phyloP scores from a whole-genome alignment of 2,888 invertebrate species.

The Papilio demoleus region DNA sequence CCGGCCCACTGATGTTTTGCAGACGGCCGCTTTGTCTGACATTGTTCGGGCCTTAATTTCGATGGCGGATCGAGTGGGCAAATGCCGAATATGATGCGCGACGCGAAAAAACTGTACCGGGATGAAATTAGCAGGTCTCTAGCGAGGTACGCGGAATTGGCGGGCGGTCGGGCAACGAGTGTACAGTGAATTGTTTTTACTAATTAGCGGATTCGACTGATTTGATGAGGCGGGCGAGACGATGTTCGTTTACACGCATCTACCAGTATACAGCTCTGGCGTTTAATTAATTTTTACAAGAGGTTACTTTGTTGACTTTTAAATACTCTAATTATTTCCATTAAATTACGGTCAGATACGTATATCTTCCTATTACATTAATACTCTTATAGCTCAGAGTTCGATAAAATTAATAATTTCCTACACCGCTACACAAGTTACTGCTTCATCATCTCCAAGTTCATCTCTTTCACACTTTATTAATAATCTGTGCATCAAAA shows the following conservation, averaged over 20 bases:
- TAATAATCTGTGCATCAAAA: not conserved
- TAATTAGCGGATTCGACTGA: constrained; percentile 76
- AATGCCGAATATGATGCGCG: constrained; percentile 83
- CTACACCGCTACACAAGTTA: not conserved
- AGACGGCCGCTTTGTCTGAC: constrained; percentile 83
- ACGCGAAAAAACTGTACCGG: constrained; percentile 78
- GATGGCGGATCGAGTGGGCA: constrained; percentile 80
- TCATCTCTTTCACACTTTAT: too few relatives aligned
- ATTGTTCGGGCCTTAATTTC: constrained; percentile 83
- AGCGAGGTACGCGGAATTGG: constrained; percentile 81
- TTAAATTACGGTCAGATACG: not conserved
- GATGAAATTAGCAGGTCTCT: constrained; percentile 83
- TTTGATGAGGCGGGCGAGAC: constrained; percentile 67
- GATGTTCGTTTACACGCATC: constrained; percentile 35
- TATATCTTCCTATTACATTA: not conserved
- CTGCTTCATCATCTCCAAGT: not conserved
- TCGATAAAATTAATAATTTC: not conserved
- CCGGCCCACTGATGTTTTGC: constrained; percentile 80
- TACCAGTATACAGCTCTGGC: constrained; percentile 11
- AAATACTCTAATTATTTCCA: not conserved
- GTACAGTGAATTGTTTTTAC: constrained; percentile 81
- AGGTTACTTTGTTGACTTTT: constrained; percentile 2
- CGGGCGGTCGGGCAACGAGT: constrained; percentile 80
- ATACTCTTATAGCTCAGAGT: not conserved
- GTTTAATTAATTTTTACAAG: constrained; percentile 19